phyloP scores from a whole-genome alignment of 2,888 invertebrate species.

The Amiota mariae region DNA sequence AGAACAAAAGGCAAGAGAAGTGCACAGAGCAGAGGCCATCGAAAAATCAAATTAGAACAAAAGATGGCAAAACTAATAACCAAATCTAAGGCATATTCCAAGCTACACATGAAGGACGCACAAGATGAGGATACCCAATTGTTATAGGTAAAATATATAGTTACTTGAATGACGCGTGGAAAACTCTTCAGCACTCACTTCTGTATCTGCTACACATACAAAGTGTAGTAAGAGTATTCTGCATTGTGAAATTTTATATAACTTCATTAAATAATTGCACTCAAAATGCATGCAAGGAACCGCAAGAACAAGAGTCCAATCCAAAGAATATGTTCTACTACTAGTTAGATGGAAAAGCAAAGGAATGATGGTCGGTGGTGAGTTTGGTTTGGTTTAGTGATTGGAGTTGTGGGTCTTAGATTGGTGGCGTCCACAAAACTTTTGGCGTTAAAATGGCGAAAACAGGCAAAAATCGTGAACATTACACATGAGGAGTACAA shows the following conservation, averaged over 20 bases:
- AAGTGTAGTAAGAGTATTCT: constrained; percentile 18
- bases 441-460: constrained; percentile 48
- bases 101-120: neutral
- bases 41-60: constrained; percentile 69
- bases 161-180: no score
- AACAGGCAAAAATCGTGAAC: constrained; percentile 59
- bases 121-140: no score
- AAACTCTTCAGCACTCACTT: constrained; percentile 1
- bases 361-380: no score
- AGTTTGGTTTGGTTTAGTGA: no score
- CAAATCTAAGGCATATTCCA: neutral
- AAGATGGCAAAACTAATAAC: constrained; percentile 50
- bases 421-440: constrained; percentile 50
- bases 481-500: constrained; percentile 10
- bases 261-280: constrained; percentile 69
- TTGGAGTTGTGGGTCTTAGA: neutral
- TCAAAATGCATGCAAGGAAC: constrained; percentile 53
- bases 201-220: constrained; percentile 55
- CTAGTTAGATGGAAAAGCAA: no score
- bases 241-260: constrained; percentile 58
- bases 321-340: constrained; percentile 31
- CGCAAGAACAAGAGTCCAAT: constrained; percentile 37
- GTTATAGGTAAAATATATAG: no score
- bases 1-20: no score
- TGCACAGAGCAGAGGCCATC: constrained; percentile 47